These are phyloP conservation scores for Sturnira hondurensis DNA, from an alignment of 2,113 vertebrate species.

Conservation along the genomic window DNA sequence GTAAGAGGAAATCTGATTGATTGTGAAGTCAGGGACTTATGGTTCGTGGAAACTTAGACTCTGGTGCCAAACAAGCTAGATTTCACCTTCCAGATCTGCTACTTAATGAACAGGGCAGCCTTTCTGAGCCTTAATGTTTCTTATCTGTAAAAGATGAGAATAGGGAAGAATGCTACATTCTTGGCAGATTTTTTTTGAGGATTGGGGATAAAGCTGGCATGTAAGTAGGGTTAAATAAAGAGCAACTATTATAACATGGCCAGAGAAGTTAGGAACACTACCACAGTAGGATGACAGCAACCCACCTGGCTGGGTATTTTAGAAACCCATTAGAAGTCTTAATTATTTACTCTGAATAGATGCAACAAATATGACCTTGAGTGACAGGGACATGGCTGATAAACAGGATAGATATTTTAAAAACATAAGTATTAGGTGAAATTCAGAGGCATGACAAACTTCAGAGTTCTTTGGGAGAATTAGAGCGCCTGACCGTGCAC, in stretches of 20 bases:
- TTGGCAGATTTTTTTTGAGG: background rate
- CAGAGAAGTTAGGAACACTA: background rate
- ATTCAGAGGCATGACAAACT: background rate
- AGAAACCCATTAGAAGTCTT: background rate
- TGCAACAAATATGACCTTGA: background rate
- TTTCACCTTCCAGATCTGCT: background rate
- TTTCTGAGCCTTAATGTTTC: background rate
- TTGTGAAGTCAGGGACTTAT: background rate
- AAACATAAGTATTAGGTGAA: background rate
- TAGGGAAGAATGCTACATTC: background rate
- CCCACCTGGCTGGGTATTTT: background rate
- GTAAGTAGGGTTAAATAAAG: constrained; percentile 17
- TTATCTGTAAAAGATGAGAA: background rate
- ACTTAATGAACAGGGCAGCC: background rate
- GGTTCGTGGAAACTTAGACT: background rate
- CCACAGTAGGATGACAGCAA: background rate
- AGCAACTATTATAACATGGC: background rate
- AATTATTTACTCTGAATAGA: constrained; percentile 18
- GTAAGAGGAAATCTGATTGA: background rate
- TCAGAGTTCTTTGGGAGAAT: background rate
- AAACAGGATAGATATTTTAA: background rate
- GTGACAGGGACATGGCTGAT: background rate
- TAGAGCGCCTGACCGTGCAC: background rate
- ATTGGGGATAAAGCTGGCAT: background rate
- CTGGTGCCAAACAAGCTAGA: background rate